Evolutionary conservation across 2,888 invertebrate species (phyloP).

Genomic region (Lasioglossum malachurum): DNA sequence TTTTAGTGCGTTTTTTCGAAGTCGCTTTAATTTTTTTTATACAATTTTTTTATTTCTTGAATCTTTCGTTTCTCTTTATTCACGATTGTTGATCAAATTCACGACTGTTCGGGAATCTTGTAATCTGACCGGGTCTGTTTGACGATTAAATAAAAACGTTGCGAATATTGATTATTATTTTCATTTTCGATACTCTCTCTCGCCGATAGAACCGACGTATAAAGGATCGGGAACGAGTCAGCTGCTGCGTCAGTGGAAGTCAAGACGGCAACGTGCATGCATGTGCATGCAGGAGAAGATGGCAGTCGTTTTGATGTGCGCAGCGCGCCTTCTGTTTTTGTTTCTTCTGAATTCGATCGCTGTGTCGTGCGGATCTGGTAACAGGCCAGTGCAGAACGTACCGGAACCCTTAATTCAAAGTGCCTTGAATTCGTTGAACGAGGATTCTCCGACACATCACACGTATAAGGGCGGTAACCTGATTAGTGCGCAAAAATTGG

Average conservation of each 20-base stretch:
- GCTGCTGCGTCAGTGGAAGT: constrained; percentile 54
- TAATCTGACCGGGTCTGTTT: neutral
- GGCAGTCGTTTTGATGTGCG: constrained; percentile 54
- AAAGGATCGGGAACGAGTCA: constrained; percentile 26
- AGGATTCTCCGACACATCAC: constrained; percentile 75
- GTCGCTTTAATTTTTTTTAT: no score
- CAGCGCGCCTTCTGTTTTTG: constrained; percentile 38
- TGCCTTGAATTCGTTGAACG: constrained; percentile 77
- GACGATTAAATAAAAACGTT: neutral
- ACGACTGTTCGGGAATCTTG: neutral
- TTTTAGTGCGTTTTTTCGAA: no score
- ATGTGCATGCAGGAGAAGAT: constrained; percentile 60
- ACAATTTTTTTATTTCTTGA: neutral
- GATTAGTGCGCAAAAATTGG: constrained; percentile 79
- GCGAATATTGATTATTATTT: constrained; percentile 28
- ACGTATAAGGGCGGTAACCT: constrained; percentile 78
- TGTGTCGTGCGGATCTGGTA: constrained; percentile 57
- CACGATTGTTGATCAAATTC: no score
- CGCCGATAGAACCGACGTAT: constrained; percentile 22
- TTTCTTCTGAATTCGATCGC: constrained; percentile 23
- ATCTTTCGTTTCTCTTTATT: constrained; percentile 33
- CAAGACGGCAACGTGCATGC: constrained; percentile 40
- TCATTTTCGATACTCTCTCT: constrained; percentile 39
- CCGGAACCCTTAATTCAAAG: constrained; percentile 71
- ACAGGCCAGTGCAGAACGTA: constrained; percentile 72